Evolutionary conservation across 1,140 invertebrate genomes (phyloP).

Genomic region (Drosophila eugracilis): DNA sequence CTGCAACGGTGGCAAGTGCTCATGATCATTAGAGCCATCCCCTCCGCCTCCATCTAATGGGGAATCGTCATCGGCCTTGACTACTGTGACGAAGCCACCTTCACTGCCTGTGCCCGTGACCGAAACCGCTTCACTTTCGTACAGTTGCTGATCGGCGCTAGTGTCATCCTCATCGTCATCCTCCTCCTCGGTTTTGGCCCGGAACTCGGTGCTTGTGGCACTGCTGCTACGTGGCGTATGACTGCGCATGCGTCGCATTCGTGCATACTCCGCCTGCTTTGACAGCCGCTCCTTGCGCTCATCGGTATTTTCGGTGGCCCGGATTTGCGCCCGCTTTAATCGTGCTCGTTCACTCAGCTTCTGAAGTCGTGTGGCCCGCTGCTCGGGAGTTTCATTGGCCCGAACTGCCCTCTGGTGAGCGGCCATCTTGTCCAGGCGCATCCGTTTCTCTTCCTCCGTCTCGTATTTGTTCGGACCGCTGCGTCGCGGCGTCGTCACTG

Average conservation of each 20-base stretch:
- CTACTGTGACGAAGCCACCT: slow-evolving; percentile 58
- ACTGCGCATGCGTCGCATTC: slow-evolving; percentile 75
- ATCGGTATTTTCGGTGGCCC: slow-evolving; percentile 76
- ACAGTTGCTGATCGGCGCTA: slow-evolving; percentile 69
- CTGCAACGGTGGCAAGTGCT: slow-evolving; percentile 59
- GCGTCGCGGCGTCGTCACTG: slow-evolving; percentile 52
- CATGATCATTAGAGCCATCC: slow-evolving; percentile 57
- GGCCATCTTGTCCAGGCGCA: slow-evolving; percentile 84
- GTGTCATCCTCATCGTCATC: slow-evolving; percentile 31
- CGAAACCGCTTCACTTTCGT: slow-evolving; percentile 54
- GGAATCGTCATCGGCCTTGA: slow-evolving; percentile 47
- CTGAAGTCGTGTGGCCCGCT: slow-evolving; percentile 85
- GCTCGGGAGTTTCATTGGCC: slow-evolving; percentile 86
- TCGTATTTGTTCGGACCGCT: slow-evolving; percentile 74
- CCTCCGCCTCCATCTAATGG: slow-evolving; percentile 5
- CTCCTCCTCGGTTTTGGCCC: slow-evolving; percentile 67
- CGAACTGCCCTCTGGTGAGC: slow-evolving; percentile 82
- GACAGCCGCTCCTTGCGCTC: slow-evolving; percentile 76
- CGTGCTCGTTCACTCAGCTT: slow-evolving; percentile 82
- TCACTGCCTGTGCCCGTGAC: slow-evolving; percentile 18
- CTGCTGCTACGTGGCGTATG: slow-evolving; percentile 73
- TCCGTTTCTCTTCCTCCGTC: slow-evolving; percentile 79
- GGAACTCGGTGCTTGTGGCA: slow-evolving; percentile 69
- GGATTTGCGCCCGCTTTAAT: slow-evolving; percentile 75
- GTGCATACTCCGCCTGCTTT: slow-evolving; percentile 82